Base-by-base conservation (phyloP, 2,888 invertebrate genomes). In the Megastigmus dorsalis region DNA sequence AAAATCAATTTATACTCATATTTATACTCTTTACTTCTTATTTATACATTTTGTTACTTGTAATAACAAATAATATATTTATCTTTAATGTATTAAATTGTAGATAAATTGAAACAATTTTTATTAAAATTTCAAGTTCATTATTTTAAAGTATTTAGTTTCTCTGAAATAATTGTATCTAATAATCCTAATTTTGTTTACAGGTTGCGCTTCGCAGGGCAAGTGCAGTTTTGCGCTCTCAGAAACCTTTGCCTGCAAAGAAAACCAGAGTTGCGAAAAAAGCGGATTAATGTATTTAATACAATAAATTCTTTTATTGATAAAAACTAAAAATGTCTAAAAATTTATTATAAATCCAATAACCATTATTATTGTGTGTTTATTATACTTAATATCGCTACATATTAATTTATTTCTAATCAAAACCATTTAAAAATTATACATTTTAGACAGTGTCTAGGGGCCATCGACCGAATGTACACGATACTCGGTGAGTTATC, bases 191-290 rank as follows among this genome's bases (percentile, higher is more conserved):
- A 20, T 43, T 71, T 60, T 45, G 6, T 48, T 76, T 72, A 41
- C 90, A 97, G 95, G 94, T 93, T 87, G 97, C 97, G 65, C 91
- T 98, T 69, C 93, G 97, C 77, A 93, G 96, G 85, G 98, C 98
- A 65, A 97, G 97, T 84, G 97, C 98, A 80, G 94, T 98, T 82
- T 90, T 98, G 78, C 92, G 94, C 81, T 97, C 98, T 68, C 98
- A 98, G 89, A 95, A 95, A 89, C 94, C 95, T 71, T 91, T 94
- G 80, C 93, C 94, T 82, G 92, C 91, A 80, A 97, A 95, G 90
- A 95, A 95, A 89, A 91, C 92, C 52, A 92, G 93, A 88, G 89
- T 90, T n/a, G 90, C 93, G 62, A 95, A 95, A 89, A 95, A 95
- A 89, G 88, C 93, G 79, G 95, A 95, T 91, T 95, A 94, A 93